Base-by-base conservation (phyloP, 1,140 invertebrate species). In the Latrodectus geometricus region DNA sequence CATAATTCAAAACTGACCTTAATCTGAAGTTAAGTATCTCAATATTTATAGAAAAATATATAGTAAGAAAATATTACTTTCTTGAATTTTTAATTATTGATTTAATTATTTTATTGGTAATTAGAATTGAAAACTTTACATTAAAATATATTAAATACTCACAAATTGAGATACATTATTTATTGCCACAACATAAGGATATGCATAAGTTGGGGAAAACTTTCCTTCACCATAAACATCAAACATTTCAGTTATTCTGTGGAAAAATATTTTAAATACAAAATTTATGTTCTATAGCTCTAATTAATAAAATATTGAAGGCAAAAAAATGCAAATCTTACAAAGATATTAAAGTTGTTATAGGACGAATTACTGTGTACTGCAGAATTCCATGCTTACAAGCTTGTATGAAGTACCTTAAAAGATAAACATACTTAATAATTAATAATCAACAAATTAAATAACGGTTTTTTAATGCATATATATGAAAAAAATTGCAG, bases 371-470 rank as follows among this genome's bases (percentile, higher is more conserved):
- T 69, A 97, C 94, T 56, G 96, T 97, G 90, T 98, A 99, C 90
- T 99, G 97, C 9, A 99, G 91, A 90, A 98, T 98, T 54, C 97
- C 97, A 93, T 98, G 97, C 92, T 98, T 98, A 91, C 97, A 98
- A 89, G 95, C 96, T 89, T 97, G 95, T 70, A 98, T 95, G 91
- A 98, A 97, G 92, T 96, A 95, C 81, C 95, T 95, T 80, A 49
- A 49, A 48, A 48, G 17, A 35, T 15, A 17, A 50, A 23, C 20
- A 74, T 20, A n/a, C n/a, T n/a, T n/a, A 74, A 49, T 74, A 20
- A 14, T 61, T 61, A 61, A 61, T 61, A 74, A 35, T 35, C 35
- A 35, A 35, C 2, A 1, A 35, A 35, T 35, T 35, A 35, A 35
- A 35, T 3, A 35, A 35, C 5, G 1, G 35, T 5, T 35, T 35